Evolutionary conservation across 2,797 vertebrate genomes (phyloP).

Genomic region (Melanotaenia pygmaea): DNA sequence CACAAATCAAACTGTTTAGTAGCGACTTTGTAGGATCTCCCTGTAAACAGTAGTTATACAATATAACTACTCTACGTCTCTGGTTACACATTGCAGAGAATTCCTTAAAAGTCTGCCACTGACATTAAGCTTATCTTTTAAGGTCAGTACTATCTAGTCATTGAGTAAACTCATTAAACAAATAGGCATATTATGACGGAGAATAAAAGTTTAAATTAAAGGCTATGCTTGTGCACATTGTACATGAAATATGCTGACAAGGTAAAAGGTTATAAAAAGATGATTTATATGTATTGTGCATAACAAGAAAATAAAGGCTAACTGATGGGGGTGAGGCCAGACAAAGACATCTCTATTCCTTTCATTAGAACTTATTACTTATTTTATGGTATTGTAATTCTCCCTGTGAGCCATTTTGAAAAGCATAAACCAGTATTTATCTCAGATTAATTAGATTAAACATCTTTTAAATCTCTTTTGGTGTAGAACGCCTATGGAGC

Average conservation of each 20-base stretch:
- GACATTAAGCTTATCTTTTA: neutral
- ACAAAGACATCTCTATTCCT: constrained; percentile 35
- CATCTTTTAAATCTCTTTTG: constrained; percentile 78
- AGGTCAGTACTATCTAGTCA: neutral
- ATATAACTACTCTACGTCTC: neutral
- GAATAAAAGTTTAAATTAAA: constrained; percentile 2
- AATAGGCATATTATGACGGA: neutral
- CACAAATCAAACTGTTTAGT: neutral
- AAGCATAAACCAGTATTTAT: constrained; percentile 82
- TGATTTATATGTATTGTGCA: constrained; percentile 3
- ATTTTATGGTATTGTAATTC: constrained; percentile 79
- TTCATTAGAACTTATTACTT: constrained; percentile 62
- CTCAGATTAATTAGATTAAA: constrained; percentile 84
- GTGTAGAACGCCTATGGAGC: constrained; percentile 77
- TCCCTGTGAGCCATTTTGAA: constrained; percentile 77
- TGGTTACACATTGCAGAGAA: no score
- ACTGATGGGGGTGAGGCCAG: constrained; percentile 20
- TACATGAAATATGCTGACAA: neutral
- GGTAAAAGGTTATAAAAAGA: neutral
- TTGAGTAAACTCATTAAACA: neutral
- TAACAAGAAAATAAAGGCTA: constrained; percentile 9
- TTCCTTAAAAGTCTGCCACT: neutral
- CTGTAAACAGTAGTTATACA: neutral
- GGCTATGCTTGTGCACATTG: neutral
- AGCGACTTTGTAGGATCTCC: neutral